Evolutionary conservation across 92 coral and sea anemone species (phyloP), one percentile per base, ranked within the genome.

Genomic region (Porites lobata): DNA sequence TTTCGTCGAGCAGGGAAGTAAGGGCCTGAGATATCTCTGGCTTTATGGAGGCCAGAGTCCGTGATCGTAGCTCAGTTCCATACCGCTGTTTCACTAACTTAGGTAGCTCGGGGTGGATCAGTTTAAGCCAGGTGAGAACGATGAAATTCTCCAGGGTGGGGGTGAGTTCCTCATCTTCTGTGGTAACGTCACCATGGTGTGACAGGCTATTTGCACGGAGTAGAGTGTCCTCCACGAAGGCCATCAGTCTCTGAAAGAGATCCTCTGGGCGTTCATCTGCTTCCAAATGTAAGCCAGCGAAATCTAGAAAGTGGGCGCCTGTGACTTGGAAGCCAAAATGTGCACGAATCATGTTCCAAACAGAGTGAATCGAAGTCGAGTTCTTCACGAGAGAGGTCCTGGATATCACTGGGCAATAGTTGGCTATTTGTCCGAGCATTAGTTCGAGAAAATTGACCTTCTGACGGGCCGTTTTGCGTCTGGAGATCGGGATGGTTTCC

Each of bases 291-390:
- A 90, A 54, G 71, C 72, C 76, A 3, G 72, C 54, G 50, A 90
- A 77, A 78, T 84, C 82, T 6, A 90, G 11, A 11, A 90, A 72
- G 81, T 90, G 87, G 8, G 93, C 86, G 1, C 93, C 89, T 21
- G 93, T 85, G 22, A 71, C 86, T n/a, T 90, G 90, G 85, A 90
- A 90, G 50, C 90, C 90, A 71, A 90, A 85, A 74, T 90, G 93
- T 53, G 11, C 24, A 47, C 78, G 72, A 65, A 90, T 90, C 19
- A 56, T 75, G 24, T 67, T 56, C 78, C 87, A 79, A 19, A 90
- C 76, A 15, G 47, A 84, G 63, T 90, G 76, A 0, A 90, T 59
- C 1, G 87, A 78, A 7, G 90, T 90, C 10, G 75, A 56, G 62
- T 78, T 85, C 62, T 79, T 78, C 7, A 90, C 75, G 1, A 84